These are phyloP conservation scores for Neogale vison DNA, from an alignment of 2,113 vertebrate species.

Conservation along the genomic window DNA sequence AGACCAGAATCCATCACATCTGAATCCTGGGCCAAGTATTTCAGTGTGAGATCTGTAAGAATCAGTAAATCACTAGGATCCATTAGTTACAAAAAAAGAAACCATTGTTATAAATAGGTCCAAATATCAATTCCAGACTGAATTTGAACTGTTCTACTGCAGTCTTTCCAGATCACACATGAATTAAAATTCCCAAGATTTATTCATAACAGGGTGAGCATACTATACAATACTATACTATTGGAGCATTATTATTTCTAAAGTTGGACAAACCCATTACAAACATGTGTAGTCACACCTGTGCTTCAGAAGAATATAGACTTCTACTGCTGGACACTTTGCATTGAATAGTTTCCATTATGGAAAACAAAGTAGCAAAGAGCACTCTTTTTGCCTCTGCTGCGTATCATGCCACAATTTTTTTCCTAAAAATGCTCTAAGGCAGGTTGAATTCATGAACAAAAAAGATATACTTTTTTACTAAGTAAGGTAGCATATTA, in stretches of 20 bases:
- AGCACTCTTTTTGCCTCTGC: neutral
- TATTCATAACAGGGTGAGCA: neutral
- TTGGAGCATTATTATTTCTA: neutral
- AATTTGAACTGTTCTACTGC: neutral
- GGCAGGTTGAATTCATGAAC: neutral
- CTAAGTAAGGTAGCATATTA: neutral
- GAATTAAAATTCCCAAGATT: conserved; percentile 1
- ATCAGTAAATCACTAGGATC: neutral
- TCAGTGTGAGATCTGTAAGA: neutral
- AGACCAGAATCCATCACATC: neutral
- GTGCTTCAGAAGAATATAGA: neutral
- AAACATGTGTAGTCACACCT: neutral
- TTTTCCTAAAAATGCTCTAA: neutral
- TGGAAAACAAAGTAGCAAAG: neutral
- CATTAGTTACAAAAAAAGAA: neutral
- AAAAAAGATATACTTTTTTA: neutral
- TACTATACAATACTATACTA: neutral
- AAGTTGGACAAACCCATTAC: neutral
- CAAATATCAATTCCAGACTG: neutral
- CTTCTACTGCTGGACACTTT: neutral
- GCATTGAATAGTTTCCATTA: neutral
- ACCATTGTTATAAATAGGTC: neutral
- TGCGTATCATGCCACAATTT: neutral
- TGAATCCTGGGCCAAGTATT: neutral
- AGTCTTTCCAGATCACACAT: neutral